Percentiles rank a stretch among this genome's conserved stretches.
phyloP scores from a whole-genome alignment of 2,888 invertebrate genomes.

The Notodonta dromedarius region DNA sequence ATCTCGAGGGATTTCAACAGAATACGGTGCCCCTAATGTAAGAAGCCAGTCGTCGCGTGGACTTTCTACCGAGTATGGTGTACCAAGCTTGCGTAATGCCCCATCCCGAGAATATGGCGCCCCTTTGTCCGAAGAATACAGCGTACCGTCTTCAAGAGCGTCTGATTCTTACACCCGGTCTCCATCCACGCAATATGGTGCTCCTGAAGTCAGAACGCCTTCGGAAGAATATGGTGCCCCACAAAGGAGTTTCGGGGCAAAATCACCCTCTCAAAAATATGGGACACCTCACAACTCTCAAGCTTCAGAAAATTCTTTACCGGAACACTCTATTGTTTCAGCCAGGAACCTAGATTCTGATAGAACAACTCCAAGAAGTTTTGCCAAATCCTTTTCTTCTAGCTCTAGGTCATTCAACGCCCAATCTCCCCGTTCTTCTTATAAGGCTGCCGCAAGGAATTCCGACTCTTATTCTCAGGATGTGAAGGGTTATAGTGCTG shows the following conservation, averaged over 20 bases:
- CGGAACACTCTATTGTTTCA: constrained; percentile 57
- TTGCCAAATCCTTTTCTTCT: constrained; percentile 43
- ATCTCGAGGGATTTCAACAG: constrained; percentile 34
- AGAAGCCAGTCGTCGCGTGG: constrained; percentile 3
- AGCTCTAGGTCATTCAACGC: constrained; percentile 25
- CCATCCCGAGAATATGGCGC: constrained; percentile 11
- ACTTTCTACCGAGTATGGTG: constrained; percentile 21
- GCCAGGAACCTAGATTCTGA: constrained; percentile 35
- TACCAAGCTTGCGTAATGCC: constrained; percentile 19
- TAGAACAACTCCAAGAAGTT: constrained; percentile 54
- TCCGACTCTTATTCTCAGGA: constrained; percentile 27
- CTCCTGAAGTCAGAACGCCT: constrained; percentile 51
- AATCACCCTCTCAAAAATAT: constrained; percentile 47
- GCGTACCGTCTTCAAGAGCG: constrained; percentile 18
- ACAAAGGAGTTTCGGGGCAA: constrained; percentile 41
- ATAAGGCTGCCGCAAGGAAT: constrained; percentile 23
- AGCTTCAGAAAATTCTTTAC: constrained; percentile 32
- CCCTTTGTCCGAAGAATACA: constrained; percentile 25
- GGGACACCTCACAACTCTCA: constrained; percentile 48
- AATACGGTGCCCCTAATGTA: constrained; percentile 20
- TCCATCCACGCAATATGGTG: constrained; percentile 46
- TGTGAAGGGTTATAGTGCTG: constrained; percentile 43
- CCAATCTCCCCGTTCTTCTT: constrained; percentile 7
- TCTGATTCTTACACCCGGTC: constrained; percentile 43
- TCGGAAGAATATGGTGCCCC: constrained; percentile 58